Evolutionary conservation across 2,797 vertebrate species (phyloP).

Genomic region (Sebastes matsubarae): DNA sequence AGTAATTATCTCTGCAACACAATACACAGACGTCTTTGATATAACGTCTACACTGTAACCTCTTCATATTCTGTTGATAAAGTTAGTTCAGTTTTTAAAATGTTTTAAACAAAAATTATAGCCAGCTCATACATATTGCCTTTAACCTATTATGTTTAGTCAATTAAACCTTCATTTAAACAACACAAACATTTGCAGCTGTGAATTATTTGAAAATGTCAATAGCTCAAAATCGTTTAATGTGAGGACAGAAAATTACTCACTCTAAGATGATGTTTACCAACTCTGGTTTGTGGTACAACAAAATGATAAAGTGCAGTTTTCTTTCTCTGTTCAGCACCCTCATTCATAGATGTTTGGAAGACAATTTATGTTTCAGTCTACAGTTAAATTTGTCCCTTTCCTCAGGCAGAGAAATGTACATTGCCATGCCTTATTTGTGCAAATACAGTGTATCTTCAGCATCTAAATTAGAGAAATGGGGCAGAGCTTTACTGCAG

Average conservation of each 20-base stretch:
- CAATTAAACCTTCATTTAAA: not conserved
- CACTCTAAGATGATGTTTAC: not conserved
- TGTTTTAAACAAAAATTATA: not conserved
- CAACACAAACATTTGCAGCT: not conserved
- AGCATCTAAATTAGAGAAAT: constrained; percentile 4
- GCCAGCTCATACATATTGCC: not conserved
- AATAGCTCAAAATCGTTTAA: not conserved
- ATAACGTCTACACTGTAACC: not conserved
- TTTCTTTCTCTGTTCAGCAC: not conserved
- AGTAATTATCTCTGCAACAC: too few species aligned
- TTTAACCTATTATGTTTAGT: not conserved
- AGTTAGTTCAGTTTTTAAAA: not conserved
- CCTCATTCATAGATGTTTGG: not conserved
- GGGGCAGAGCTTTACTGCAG: not conserved
- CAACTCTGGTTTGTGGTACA: not conserved
- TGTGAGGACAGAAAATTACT: not conserved
- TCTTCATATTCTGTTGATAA: not conserved
- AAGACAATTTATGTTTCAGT: not conserved
- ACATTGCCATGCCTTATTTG: not conserved
- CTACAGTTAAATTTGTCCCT: not conserved
- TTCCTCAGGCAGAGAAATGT: not conserved
- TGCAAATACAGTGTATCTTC: constrained; percentile 7
- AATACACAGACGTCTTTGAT: not conserved
- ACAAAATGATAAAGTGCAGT: not conserved
- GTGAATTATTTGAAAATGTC: not conserved